Conservation (phyloP, 2,113 vertebrate genomes). For the Vulpes ferrilata region DNA sequence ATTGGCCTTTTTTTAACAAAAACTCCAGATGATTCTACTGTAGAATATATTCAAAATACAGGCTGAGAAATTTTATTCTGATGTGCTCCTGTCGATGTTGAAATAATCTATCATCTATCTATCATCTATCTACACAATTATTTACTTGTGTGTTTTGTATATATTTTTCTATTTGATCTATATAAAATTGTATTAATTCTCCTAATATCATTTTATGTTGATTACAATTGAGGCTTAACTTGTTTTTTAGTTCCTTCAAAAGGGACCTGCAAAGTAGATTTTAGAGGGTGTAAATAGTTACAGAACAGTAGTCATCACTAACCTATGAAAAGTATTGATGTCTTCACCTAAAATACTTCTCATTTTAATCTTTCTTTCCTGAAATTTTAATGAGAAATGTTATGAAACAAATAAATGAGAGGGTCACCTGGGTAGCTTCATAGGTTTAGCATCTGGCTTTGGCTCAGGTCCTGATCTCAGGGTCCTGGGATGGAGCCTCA, state of each 20-base stretch:
- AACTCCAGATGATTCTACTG: neutral
- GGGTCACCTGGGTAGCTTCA: neutral
- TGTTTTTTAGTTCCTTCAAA: neutral
- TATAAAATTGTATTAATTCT: neutral
- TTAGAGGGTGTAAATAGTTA: neutral
- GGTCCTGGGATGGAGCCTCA: neutral
- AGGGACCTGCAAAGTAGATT: neutral
- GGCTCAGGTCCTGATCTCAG: neutral
- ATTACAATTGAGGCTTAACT: neutral
- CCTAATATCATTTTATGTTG: neutral
- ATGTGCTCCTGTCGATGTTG: neutral
- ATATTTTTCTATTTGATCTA: neutral
- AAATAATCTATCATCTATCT: neutral
- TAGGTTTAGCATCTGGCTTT: neutral
- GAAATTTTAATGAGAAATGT: neutral
- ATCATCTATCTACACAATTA: neutral
- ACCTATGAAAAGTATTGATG: neutral
- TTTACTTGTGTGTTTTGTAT: neutral
- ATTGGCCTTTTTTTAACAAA: neutral
- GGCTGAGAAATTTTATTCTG: neutral
- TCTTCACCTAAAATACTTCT: neutral
- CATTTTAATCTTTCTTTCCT: neutral
- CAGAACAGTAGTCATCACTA: neutral
- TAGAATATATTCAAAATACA: neutral
- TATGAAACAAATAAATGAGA: neutral